phyloP scores from a whole-genome alignment of 2,888 invertebrate genomes.

The Stenichneumon culpator region DNA sequence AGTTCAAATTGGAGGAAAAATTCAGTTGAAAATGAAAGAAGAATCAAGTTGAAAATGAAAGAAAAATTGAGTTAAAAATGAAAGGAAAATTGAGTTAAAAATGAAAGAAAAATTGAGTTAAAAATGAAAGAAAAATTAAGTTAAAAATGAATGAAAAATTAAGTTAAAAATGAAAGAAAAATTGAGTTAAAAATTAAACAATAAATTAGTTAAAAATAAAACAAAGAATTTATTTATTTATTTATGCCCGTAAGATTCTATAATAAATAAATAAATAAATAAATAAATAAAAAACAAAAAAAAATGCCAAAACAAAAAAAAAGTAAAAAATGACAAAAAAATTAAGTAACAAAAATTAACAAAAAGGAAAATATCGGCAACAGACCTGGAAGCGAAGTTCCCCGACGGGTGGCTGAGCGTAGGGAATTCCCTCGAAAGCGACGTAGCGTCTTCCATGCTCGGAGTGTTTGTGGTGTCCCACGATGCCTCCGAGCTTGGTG shows the following conservation, averaged over 20 bases:
- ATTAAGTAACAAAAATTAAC: no score
- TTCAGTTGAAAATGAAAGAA: no score
- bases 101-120: neutral
- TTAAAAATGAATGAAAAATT: neutral
- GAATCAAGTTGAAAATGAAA: no score
- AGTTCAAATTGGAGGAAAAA: neutral
- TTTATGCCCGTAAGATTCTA: no score
- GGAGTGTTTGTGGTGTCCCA: conserved; percentile 77
- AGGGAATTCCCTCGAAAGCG: conserved; percentile 81
- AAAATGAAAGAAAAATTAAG: neutral
- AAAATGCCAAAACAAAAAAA: neutral
- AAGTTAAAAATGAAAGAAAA: neutral
- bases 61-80: no score
- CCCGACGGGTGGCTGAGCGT: conserved; percentile 78
- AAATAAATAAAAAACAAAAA: neutral
- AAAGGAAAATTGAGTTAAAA: neutral
- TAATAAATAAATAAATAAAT: no score
- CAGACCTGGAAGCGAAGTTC: conserved; percentile 78
- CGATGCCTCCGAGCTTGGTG: conserved; percentile 76
- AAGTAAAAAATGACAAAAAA: neutral
- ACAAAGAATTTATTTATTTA: no score
- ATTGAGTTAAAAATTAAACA: no score
- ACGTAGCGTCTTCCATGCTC: conserved; percentile 75
- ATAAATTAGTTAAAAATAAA: no score
- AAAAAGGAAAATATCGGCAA: neutral